Conservation (phyloP, 1,140 invertebrate species). For the Neoseiulus cucumeris region DNA sequence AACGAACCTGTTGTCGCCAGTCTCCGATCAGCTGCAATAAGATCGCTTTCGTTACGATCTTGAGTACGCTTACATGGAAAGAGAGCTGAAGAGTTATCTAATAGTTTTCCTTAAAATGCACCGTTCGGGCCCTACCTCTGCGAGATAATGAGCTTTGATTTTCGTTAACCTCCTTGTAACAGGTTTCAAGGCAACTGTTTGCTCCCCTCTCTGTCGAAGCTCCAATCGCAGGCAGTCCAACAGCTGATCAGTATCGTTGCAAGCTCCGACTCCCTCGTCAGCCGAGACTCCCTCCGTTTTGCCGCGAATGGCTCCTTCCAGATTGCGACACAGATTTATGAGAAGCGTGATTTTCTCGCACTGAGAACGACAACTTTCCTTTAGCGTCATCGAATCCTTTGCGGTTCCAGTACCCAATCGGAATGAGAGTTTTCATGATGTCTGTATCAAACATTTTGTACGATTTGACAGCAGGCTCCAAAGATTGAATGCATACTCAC, state of each 20-base stretch:
- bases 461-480: too few relatives aligned
- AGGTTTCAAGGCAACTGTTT: neutral
- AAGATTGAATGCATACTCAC: neutral
- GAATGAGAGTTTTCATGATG: too few relatives aligned
- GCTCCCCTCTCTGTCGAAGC: neutral
- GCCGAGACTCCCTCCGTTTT: neutral
- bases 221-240: conserved; percentile 1
- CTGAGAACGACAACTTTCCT: too few relatives aligned
- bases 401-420: too few relatives aligned
- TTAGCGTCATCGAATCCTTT: too few relatives aligned
- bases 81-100: too few relatives aligned
- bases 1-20: neutral
- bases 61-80: too few relatives aligned
- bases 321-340: neutral
- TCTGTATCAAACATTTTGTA: too few relatives aligned
- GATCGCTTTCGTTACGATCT: neutral
- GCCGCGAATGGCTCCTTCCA: neutral
- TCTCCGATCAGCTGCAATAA: neutral
- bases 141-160: conserved; percentile 4
- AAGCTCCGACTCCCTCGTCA: neutral
- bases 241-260: neutral
- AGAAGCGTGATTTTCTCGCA: conserved; percentile 2
- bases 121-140: neutral
- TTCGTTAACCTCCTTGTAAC: neutral
- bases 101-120: too few relatives aligned